Base-by-base conservation (phyloP, 2,797 vertebrate genomes). In the Gymnothorax javanicus region DNA sequence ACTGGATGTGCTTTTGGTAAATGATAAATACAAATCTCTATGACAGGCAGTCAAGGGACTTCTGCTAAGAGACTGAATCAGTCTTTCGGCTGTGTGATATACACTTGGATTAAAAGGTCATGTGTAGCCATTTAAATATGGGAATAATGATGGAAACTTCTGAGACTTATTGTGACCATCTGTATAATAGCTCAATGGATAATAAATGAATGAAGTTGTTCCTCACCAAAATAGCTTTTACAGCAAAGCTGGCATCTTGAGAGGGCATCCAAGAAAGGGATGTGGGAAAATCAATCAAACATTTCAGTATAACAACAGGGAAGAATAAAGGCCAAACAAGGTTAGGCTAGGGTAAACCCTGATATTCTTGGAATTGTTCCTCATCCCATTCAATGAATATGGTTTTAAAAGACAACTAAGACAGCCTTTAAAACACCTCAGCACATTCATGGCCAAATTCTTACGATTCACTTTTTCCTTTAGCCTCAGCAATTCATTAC, bases 91-190 rank as follows among this genome's bases (percentile, higher is more conserved):
- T 7, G 12, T 25, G 7, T 69, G n/a, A 69, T 69, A 69, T 25
- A n/a, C 64, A 6, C 64, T 69, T n/a, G 25, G 25, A 33, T 75
- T 75, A 33, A 75, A 75, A 75, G 71, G 71, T 75, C 71, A 75
- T 27, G 12, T 33, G 43, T 43, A 43, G 25, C 33, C 43, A 75
- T 75, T 75, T 15, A 6, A 75, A 75, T 75, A 75, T 43, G 71
- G 43, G 33, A n/a, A 43, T 33, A 43, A 75, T 75, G 33, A 75
- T 15, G 25, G 71, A 8, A 75, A 75, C 27, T 23, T n/a, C 64
- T n/a, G 64, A 69, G 7, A 69, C 5, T 17, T 69, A 25, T n/a
- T 25, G 6, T 69, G 64, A 69, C 64, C n/a, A 7, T 43, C 71
- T 43, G 71, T 43, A 43, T 43, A 43, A 71, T 25, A 71, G 6